Evolutionary conservation across 2,888 invertebrate species (phyloP).

Genomic region (Subacronicta megacephala): DNA sequence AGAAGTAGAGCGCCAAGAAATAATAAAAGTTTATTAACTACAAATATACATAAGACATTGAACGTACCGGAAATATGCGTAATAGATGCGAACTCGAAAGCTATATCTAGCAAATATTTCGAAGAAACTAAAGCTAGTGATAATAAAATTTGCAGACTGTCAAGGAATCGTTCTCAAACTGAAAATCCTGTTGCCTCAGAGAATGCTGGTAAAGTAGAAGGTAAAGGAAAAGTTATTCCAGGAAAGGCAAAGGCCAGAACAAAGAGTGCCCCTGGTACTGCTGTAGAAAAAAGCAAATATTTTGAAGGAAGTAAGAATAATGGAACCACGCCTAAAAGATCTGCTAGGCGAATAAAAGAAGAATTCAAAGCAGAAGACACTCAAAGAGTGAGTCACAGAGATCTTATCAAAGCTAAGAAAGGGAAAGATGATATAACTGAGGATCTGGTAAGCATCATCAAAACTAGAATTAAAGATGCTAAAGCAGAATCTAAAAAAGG

Average conservation of each 20-base stretch:
- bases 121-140: slow-evolving; percentile 41
- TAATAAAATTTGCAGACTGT: slow-evolving; percentile 30
- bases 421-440: slow-evolving; percentile 79
- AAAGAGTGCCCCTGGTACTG: slow-evolving; percentile 72
- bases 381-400: slow-evolving; percentile 80
- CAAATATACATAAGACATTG: slow-evolving; percentile 30
- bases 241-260: slow-evolving; percentile 67
- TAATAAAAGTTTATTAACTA: slow-evolving; percentile 25
- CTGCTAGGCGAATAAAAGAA: slow-evolving; percentile 60
- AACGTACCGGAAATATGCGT: slow-evolving; percentile 67
- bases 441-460: slow-evolving; percentile 88
- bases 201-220: slow-evolving; percentile 20
- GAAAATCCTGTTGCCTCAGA: slow-evolving; percentile 45
- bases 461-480: slow-evolving; percentile 83
- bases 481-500: slow-evolving; percentile 74
- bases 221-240: slow-evolving; percentile 36
- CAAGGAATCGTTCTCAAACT: slow-evolving; percentile 64
- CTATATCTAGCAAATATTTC: slow-evolving; percentile 75
- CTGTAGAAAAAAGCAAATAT: slow-evolving; percentile 76
- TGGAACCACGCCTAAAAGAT: slow-evolving; percentile 55
- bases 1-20: slow-evolving; percentile 41
- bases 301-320: slow-evolving; percentile 61
- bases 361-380: slow-evolving; percentile 57
- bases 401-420: slow-evolving; percentile 68
- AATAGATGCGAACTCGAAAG: slow-evolving; percentile 62